phyloP scores from a whole-genome alignment of 2,797 vertebrate genomes.

The Propithecus deckenii region DNA sequence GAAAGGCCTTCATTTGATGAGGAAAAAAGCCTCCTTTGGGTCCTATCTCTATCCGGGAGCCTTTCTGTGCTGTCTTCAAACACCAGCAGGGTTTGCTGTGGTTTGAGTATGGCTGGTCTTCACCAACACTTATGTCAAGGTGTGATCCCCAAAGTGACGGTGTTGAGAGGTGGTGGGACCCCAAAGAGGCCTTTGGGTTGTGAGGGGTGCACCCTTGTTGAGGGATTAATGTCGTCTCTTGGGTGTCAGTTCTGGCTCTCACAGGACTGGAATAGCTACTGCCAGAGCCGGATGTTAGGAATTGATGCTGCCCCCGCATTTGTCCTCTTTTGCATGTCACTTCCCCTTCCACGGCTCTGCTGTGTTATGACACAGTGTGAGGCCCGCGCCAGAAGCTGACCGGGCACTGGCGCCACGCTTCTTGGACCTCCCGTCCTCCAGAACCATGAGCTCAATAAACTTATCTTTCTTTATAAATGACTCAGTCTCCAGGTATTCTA shows the following conservation, averaged over 20 bases:
- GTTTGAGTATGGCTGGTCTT: background rate
- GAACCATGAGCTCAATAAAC: background rate
- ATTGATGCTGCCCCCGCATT: background rate
- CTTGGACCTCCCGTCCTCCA: background rate
- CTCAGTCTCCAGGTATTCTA: background rate
- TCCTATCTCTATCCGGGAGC: background rate
- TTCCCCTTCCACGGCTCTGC: background rate
- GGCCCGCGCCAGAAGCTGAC: background rate
- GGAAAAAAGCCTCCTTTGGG: background rate
- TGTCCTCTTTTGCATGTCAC: background rate
- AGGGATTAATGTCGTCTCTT: background rate
- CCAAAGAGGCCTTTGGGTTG: background rate
- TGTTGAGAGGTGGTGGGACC: background rate
- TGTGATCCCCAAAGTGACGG: background rate
- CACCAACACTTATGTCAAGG: background rate
- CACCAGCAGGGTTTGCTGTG: background rate
- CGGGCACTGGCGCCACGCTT: background rate
- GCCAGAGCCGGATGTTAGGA: background rate
- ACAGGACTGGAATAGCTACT: background rate
- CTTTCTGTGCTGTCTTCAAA: background rate
- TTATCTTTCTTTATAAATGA: background rate
- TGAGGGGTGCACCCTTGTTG: background rate
- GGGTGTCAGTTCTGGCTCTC: background rate
- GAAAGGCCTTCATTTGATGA: background rate
- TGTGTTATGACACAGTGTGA: background rate